Evolutionary conservation across 2,888 invertebrate genomes (phyloP).

Genomic region (Ceraclea dissimilis): DNA sequence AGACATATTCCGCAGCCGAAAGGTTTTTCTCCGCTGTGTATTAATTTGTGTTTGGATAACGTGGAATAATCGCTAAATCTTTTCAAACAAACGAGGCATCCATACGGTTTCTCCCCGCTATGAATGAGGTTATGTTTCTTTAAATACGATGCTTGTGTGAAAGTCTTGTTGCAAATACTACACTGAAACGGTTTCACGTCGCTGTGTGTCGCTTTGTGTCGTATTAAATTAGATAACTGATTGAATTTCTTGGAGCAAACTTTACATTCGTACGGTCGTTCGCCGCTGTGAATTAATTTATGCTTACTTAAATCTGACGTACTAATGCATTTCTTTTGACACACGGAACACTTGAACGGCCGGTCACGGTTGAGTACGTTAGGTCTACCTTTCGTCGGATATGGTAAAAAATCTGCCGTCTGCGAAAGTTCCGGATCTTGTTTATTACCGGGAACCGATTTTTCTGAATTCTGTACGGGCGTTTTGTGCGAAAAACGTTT

Average conservation of each 20-base stretch:
- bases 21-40: not conserved
- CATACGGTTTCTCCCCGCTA: not conserved
- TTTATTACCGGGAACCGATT: not conserved
- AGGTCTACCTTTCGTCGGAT: not conserved
- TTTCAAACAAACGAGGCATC: not conserved
- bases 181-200: not conserved
- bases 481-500: not conserved
- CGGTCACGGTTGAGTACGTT: too few relatives aligned
- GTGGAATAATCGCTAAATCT: not conserved
- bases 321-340: not conserved
- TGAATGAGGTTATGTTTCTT: not conserved
- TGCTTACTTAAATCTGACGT: not conserved
- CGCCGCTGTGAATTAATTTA: not conserved
- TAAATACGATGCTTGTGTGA: not conserved
- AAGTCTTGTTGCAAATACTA: not conserved
- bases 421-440: not conserved
- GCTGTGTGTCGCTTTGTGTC: conserved; percentile 1
- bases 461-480: not conserved
- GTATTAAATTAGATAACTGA: conserved; percentile 2
- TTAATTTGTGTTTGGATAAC: not conserved
- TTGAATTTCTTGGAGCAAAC: not conserved
- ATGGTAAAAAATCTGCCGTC: not conserved
- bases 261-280: not conserved
- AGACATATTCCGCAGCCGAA: not conserved
- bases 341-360: not conserved